Base-by-base conservation (phyloP, 2,888 invertebrate species). In the Ferrisia virgata region DNA sequence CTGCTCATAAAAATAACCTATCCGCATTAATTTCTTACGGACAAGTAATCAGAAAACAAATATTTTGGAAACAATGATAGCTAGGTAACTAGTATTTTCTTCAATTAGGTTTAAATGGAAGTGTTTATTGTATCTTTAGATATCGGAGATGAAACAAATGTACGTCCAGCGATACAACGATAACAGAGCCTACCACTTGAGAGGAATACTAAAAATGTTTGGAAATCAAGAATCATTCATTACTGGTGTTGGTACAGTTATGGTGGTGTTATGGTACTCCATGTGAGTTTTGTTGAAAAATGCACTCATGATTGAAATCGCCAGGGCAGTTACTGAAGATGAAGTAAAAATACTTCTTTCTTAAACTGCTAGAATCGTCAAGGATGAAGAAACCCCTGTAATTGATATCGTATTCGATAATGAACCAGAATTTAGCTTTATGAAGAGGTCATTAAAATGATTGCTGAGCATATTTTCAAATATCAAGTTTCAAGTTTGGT, bases 161-260 rank as follows among this genome's bases (percentile, higher is more conserved):
- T 97, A 86, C 88, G 95, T 86, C 97, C 97, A 2, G 87, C 90
- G 53, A 94, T 93, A 69, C 91, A 93, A 87, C 92, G 91, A n/a
- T 86, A 91, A 94, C 84, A 96, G 96, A 90, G 88, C 95, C 33
- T 95, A 95, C 88, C 93, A 95, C 88, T 89, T 95, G 86, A 90
- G 90, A 86, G 85, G 88, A 43, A 89, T 91, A 84, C 89, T 90
- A 84, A 89, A 91, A 86, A 88, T 91, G 2, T 87, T 89, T 82
- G 88, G 89, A 22, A 90, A 91, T 84, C 90, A 90, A 2, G 47
- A 79, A 40, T 91, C 91, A n/a, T 89, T 91, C 0, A 90, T 96
- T 76, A 92, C 95, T 84, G 98, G 98, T 85, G 97, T 98, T 36
- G 97, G 97, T 40, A 98, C 97, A 33, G 98, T 97, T 98, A 40